These are phyloP conservation scores for Philonicus albiceps DNA, from an alignment of 2,888 invertebrate genomes.

Conservation along the genomic window DNA sequence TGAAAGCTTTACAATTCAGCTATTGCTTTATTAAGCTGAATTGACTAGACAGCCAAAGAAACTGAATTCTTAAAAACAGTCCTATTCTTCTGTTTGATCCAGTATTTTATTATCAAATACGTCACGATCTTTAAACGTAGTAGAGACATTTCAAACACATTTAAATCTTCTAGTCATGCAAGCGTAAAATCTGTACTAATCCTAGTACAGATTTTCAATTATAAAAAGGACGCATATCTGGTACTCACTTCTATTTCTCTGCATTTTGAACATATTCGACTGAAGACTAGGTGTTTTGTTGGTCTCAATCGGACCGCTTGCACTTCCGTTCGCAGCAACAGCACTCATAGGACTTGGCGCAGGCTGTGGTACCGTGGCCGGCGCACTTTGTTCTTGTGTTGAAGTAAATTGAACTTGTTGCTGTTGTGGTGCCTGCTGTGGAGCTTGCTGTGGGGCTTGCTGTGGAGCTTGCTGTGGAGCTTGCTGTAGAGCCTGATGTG, in stretches of 20 bases:
- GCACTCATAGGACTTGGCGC: constrained; percentile 23
- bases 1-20: too few relatives aligned
- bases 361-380: neutral
- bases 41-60: too few relatives aligned
- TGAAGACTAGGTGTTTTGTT: constrained; percentile 60
- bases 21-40: too few relatives aligned
- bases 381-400: constrained; percentile 44
- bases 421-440: constrained; percentile 40
- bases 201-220: neutral
- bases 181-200: too few relatives aligned
- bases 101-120: too few relatives aligned
- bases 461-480: constrained; percentile 35
- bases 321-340: constrained; percentile 1
- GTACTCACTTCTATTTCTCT: constrained; percentile 74
- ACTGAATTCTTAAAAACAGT: too few relatives aligned
- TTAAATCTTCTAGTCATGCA: too few relatives aligned
- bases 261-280: constrained; percentile 82
- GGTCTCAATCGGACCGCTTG: constrained; percentile 44
- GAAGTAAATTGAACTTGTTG: constrained; percentile 43
- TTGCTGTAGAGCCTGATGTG: constrained; percentile 41
- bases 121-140: too few relatives aligned
- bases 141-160: too few relatives aligned
- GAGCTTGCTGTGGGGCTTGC: constrained; percentile 43
- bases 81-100: too few relatives aligned
- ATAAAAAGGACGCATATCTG: neutral